Evolutionary conservation across 2,888 invertebrate genomes (phyloP), one percentile per base, ranked within the genome.

Genomic region (Cancer borealis): DNA sequence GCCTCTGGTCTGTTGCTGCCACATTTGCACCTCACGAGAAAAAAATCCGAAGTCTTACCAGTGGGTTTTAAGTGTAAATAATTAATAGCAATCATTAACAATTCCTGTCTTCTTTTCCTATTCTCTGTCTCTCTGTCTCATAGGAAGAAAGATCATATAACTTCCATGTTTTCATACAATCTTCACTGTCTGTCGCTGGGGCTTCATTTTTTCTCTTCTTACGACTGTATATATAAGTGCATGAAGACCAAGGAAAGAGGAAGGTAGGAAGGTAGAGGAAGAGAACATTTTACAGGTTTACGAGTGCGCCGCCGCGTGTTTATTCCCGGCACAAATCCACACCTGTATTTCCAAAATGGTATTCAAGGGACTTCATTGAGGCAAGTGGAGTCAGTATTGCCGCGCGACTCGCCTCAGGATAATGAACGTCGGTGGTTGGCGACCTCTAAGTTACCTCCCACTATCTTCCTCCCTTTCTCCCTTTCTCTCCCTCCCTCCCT

Each of bases 351-450:
- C 73, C 73, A 73, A n/a, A 73, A 73, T 73, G 73, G 73, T 26
- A 73, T 73, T 73, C 73, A 26, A 21, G 73, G 73, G 73, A 73
- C n/a, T 73, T 73, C 73, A 73, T 73, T 73, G n/a, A 73, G 73
- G 73, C 73, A n/a, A 73, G 73, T 73, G 73, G 73, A n/a, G 73
- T 73, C 21, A 6, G n/a, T n/a, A 73, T 21, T 8, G 73, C n/a
- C 4, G 73, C 73, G 26, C 73, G 26, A 73, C 73, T 26, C 26
- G n/a, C n/a, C 73, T 73, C 26, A 6, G 21, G 73, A 73, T 73
- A 73, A 73, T 73, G 73, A 73, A 73, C 73, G 21, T 54, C 54
- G 17, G 73, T 73, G 73, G 73, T n/a, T 73, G 8, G 73, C 73
- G 26, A 21, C n/a, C 73, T 73, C 26, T 73, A 73, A 73, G 73